A percentile compares a stretch with the other conserved stretches of the same genome.
phyloP scores from a whole-genome alignment of 2,888 invertebrate species.

The Pasiphila rectangulata region DNA sequence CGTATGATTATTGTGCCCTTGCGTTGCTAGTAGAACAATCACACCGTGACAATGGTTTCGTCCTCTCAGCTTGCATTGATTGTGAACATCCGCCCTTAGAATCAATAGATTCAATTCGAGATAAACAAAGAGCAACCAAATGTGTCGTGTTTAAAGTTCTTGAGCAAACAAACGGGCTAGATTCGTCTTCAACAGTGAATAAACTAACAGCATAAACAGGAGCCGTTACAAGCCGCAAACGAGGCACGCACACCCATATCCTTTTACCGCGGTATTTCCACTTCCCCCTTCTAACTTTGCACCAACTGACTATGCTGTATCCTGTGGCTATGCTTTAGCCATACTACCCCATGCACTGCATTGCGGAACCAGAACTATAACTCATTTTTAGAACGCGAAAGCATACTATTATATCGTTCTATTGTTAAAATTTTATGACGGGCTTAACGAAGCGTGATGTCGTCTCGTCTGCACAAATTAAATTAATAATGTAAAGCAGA shows the following conservation, averaged over 20 bases:
- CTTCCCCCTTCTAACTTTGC: conserved; percentile 24
- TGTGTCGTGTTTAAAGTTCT: conserved; percentile 18
- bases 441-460: conserved; percentile 61
- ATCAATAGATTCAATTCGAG: conserved; percentile 23
- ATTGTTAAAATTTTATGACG: conserved; percentile 66
- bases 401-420: conserved; percentile 59
- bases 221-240: conserved; percentile 27
- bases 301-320: conserved; percentile 14
- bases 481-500: conserved; percentile 33
- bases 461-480: conserved; percentile 42
- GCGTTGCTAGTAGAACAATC: conserved; percentile 25
- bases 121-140: conserved; percentile 21
- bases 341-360: conserved; percentile 74
- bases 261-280: conserved; percentile 22
- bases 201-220: conserved; percentile 33
- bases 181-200: conserved; percentile 23
- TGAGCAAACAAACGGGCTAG: conserved; percentile 15
- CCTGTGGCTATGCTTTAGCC: conserved; percentile 22
- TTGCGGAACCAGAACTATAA: conserved; percentile 73
- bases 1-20: conserved; percentile 6
- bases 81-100: conserved; percentile 31
- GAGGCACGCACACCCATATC: conserved; percentile 29
- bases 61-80: conserved; percentile 28
- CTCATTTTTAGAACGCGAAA: conserved; percentile 73
- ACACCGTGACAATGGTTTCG: conserved; percentile 24